These are phyloP conservation scores for Phasia obesa DNA, from an alignment of 2,888 invertebrate species.

Conservation along the genomic window DNA sequence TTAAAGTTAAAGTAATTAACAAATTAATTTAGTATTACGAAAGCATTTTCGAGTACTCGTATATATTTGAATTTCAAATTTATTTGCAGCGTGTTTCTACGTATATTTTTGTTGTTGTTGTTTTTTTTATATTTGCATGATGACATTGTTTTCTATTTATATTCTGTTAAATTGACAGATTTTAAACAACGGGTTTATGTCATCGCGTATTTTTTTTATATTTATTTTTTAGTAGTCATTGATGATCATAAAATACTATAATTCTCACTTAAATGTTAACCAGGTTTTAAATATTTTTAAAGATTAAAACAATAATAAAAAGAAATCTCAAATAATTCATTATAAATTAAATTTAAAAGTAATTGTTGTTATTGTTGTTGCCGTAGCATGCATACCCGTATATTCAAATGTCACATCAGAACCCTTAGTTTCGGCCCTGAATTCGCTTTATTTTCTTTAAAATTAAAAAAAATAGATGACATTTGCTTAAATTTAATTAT, in stretches of 20 bases:
- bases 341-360: conserved; percentile 17
- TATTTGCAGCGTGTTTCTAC: conserved; percentile 5
- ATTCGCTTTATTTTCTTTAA: neutral
- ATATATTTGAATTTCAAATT: neutral
- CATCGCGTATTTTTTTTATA: conserved; percentile 22
- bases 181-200: conserved; percentile 41
- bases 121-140: conserved; percentile 24
- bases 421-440: conserved; percentile 10
- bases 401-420: too few species aligned
- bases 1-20: conserved; percentile 28
- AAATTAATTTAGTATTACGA: conserved; percentile 15
- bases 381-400: neutral
- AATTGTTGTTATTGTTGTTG: neutral
- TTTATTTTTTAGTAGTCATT: conserved; percentile 16
- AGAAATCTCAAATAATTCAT: conserved; percentile 12
- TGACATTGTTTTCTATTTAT: conserved; percentile 52
- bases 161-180: conserved; percentile 32
- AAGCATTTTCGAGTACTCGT: neutral
- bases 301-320: neutral
- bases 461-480: neutral
- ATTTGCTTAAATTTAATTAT: neutral
- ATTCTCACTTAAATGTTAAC: conserved; percentile 48
- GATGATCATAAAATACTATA: conserved; percentile 12
- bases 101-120: neutral
- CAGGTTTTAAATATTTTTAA: conserved; percentile 33